phyloP scores from a whole-genome alignment of 2,888 invertebrate species.

The Proisotoma minuta region DNA sequence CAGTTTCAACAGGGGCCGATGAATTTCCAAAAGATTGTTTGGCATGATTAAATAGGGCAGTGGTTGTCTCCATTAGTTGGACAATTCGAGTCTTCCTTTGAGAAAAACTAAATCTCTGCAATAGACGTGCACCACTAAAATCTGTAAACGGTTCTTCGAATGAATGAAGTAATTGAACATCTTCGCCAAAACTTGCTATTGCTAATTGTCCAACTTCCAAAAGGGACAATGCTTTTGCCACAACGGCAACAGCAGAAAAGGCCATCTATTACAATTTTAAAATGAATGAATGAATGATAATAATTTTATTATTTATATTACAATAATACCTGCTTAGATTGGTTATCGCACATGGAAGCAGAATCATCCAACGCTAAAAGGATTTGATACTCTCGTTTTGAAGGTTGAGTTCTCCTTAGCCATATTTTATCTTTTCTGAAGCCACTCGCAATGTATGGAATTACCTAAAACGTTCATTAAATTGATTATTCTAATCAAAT shows the following conservation, averaged over 20 bases:
- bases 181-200: conserved; percentile 86
- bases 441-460: conserved; percentile 97
- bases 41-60: conserved; percentile 59
- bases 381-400: conserved; percentile 92
- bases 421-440: conserved; percentile 99
- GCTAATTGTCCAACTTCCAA: conserved; percentile 90
- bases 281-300: conserved; percentile 4
- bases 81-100: conserved; percentile 86
- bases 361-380: conserved; percentile 96
- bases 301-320: background rate
- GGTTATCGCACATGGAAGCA: conserved; percentile 80
- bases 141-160: conserved; percentile 82
- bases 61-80: conserved; percentile 72
- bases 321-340: conserved; percentile 61
- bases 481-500: background rate
- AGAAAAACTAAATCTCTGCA: conserved; percentile 77
- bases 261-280: conserved; percentile 62
- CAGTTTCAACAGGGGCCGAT: conserved; percentile 55
- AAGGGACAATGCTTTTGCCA: conserved; percentile 78
- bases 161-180: conserved; percentile 77
- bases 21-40: conserved; percentile 19
- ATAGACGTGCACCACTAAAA: conserved; percentile 68
- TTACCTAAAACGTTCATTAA: conserved; percentile 58
- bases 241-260: conserved; percentile 88
- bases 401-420: conserved; percentile 90